Evolutionary conservation across 2,113 vertebrate species (phyloP).

Genomic region (Proteles cristata): DNA sequence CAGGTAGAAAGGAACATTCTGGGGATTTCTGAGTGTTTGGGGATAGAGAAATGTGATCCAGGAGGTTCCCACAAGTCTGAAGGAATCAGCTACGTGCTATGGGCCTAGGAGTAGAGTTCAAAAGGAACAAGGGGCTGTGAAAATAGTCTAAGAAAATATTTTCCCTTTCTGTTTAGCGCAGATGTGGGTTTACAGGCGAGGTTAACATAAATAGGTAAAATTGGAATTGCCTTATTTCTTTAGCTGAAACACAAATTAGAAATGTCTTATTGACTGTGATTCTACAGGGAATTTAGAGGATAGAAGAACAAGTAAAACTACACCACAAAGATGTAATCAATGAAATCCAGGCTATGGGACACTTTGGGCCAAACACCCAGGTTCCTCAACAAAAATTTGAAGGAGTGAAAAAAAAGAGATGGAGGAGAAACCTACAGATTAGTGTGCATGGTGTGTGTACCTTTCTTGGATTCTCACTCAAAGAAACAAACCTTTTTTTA

Average conservation of each 20-base stretch:
- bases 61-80: not conserved
- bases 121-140: not conserved
- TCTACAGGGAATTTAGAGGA: not conserved
- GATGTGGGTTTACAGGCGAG: not conserved
- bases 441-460: not conserved
- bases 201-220: not conserved
- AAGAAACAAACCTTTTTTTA: not conserved
- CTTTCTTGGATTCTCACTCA: not conserved
- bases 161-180: not conserved
- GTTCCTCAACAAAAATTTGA: not conserved
- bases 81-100: not conserved
- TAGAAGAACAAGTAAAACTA: not conserved
- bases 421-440: not conserved
- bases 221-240: not conserved
- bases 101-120: not conserved
- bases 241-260: conserved; percentile 38
- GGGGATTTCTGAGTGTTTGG: not conserved
- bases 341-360: not conserved
- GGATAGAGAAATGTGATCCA: not conserved
- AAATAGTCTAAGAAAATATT: not conserved
- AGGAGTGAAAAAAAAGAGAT: not conserved
- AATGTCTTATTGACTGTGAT: not conserved
- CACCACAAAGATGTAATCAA: not conserved
- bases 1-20: not conserved
- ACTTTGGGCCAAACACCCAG: not conserved